phyloP scores from a whole-genome alignment of 2,797 vertebrate genomes.

The Gallinago nigripennis region DNA sequence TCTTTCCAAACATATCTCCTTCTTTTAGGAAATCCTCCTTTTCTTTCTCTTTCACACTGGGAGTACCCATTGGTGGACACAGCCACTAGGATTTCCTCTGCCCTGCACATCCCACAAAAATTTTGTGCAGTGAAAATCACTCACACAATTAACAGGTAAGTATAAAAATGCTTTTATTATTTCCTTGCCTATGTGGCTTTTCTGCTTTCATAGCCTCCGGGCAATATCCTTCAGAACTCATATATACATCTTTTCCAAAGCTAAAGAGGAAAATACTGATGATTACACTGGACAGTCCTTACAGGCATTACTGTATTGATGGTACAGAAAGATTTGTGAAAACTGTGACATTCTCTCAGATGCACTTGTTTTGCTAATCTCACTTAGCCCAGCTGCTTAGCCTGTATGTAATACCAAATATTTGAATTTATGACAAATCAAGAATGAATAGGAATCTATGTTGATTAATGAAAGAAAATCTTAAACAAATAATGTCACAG shows the following conservation, averaged over 20 bases:
- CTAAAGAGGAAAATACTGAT: background rate
- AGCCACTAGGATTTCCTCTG: background rate
- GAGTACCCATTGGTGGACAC: background rate
- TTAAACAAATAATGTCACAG: conserved; percentile 41
- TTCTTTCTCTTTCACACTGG: background rate
- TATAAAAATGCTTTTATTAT: background rate
- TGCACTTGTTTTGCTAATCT: background rate
- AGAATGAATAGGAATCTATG: background rate
- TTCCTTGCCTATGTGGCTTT: background rate
- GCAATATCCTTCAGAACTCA: background rate
- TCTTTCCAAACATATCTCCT: background rate
- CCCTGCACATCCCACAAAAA: background rate
- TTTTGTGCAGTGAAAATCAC: background rate
- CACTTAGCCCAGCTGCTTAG: background rate
- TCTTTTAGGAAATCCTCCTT: background rate
- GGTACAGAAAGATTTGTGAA: background rate
- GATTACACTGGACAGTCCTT: background rate
- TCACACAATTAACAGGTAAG: background rate
- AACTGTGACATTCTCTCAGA: background rate
- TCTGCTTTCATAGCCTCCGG: background rate
- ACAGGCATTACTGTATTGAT: background rate
- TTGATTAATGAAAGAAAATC: background rate
- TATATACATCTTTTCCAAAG: background rate
- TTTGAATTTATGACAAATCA: background rate
- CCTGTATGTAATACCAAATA: background rate